phyloP scores from a whole-genome alignment of 1,140 invertebrate species.

The Drosophila ananassae region DNA sequence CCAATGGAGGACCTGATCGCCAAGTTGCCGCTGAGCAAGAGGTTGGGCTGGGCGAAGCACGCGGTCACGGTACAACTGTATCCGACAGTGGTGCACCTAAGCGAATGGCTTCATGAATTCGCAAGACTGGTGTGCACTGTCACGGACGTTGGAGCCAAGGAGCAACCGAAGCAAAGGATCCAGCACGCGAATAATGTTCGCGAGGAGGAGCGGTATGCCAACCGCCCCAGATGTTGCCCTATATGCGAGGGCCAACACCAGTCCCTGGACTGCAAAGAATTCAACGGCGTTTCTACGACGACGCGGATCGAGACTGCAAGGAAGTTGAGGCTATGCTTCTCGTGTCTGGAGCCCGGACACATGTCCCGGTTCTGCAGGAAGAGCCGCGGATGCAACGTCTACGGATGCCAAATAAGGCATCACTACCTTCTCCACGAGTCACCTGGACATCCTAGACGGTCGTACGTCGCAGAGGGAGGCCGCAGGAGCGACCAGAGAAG shows the following conservation, averaged over 20 bases:
- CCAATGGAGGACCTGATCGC: conserved; percentile 11
- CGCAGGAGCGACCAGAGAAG: too few relatives aligned
- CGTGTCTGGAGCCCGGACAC: neutral
- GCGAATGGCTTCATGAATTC: neutral
- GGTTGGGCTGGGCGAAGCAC: too few relatives aligned
- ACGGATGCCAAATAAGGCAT: neutral
- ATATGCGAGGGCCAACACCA: neutral
- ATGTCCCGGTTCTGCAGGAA: neutral
- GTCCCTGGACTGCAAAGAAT: conserved; percentile 5
- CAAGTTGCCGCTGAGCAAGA: neutral
- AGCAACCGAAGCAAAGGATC: neutral
- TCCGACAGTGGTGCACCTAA: conserved; percentile 10
- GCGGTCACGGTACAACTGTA: neutral
- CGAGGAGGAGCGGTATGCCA: too few relatives aligned
- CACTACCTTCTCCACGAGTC: neutral
- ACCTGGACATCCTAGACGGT: too few relatives aligned
- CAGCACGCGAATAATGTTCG: neutral
- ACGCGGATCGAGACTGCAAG: neutral
- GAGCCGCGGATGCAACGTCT: neutral
- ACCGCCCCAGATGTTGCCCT: neutral
- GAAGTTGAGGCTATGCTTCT: neutral
- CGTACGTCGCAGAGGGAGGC: too few relatives aligned
- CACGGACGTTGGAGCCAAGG: neutral
- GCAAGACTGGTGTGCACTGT: conserved; percentile 2
- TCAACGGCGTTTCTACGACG: conserved; percentile 1